phyloP scores from a whole-genome alignment of 2,113 vertebrate genomes.

The Hippocampus guttulatus region DNA sequence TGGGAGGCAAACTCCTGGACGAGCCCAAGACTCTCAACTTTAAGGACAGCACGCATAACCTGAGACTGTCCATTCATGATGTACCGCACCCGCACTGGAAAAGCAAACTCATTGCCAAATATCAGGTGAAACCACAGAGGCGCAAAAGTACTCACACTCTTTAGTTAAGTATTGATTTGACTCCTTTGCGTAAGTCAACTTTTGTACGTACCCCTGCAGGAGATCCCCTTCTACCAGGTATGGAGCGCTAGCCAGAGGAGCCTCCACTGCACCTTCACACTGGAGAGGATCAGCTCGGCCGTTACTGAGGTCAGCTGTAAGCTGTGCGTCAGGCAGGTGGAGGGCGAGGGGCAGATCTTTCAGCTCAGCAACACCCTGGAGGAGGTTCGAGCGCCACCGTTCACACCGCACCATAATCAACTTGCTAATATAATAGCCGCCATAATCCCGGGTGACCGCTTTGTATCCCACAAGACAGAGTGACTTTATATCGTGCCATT shows the following conservation, averaged over 20 bases:
- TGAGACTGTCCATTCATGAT: conserved; percentile 89
- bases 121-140: conserved; percentile 77
- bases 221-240: conserved; percentile 91
- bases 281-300: conserved; percentile 84
- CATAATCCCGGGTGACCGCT: no score
- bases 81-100: conserved; percentile 89
- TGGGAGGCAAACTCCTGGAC: conserved; percentile 90
- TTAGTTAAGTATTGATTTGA: no score
- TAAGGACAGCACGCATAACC: conserved; percentile 92
- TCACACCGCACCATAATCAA: no score
- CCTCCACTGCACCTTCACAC: conserved; percentile 90
- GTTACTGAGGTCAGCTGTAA: conserved; percentile 87
- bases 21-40: conserved; percentile 92
- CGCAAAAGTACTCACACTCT: no score
- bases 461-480: no score
- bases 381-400: conserved; percentile 39
- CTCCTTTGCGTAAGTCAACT: no score
- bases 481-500: no score
- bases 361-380: conserved; percentile 85
- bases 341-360: conserved; percentile 95
- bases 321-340: conserved; percentile 89
- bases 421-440: no score
- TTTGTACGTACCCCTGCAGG: conserved; percentile 61
- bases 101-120: conserved; percentile 91
- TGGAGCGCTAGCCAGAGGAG: conserved; percentile 88